Evolutionary conservation across 2,113 vertebrate species (phyloP), one percentile per base, ranked within the genome.

Genomic region (Pampusana beccarii): DNA sequence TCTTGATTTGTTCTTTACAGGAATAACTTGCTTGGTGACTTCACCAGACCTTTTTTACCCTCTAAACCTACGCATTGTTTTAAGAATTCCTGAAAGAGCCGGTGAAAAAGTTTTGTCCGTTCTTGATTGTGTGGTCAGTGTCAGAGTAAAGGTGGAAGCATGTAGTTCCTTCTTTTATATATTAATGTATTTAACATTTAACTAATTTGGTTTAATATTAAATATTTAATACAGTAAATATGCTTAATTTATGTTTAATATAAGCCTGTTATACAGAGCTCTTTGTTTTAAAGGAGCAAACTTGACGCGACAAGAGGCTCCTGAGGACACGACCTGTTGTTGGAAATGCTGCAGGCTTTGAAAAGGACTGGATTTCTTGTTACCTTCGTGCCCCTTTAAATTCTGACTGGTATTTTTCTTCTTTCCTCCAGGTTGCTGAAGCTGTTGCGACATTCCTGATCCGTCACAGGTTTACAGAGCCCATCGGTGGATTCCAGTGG

Each of bases 361-460:
- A 31, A 75, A 78, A 42, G 48, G 29, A 7, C 46, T 24, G 46
- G 15, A 17, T 57, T 75, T 83, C 4, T 3, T 44, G 9, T 46
- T 61, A 12, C 29, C 62, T 80, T 57, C 7, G 1, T 40, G 25
- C 46, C 61, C 38, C 19, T 62, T 57, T 50, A 18, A 48, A 67
- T 66, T 40, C 65, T 26, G 25, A 38, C 38, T 11, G 0, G 0
- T 7, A 16, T 19, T 38, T 38, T 23, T 42, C 42, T 54, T 40
- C 29, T 57, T 85, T 17, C 50, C 42, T 85, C 36, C 89, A 99
- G 99, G 99, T 99, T 94, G 99, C 99, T 88, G 99, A 99, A 96
- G 99, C 99, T 80, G 96, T 99, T 83, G 99, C 99, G 4, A 98
- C 99, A 46, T 99, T 99, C 97, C 98, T 99, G 98, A 98, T 99